Evolutionary conservation across 2,113 vertebrate species (phyloP).

Genomic region (Pelecanus crispus): DNA sequence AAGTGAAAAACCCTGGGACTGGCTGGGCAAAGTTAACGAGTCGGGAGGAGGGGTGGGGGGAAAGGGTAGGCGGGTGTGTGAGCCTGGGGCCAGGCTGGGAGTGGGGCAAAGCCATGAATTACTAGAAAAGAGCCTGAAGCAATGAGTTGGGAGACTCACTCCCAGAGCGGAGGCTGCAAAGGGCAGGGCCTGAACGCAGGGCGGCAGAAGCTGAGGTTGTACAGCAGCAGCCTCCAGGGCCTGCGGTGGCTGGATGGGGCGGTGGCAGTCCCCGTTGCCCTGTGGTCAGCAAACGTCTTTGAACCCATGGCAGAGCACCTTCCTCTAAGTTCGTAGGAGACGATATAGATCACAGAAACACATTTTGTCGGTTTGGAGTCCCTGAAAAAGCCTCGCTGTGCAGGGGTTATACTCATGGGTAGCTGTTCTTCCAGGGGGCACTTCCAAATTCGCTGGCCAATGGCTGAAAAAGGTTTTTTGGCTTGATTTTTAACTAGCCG

Average conservation of each 20-base stretch:
- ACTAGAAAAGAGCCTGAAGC: background rate
- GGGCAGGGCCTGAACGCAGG: background rate
- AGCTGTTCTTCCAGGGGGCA: background rate
- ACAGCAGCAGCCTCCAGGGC: background rate
- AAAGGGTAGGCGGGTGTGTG: background rate
- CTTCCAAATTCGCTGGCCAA: too few species aligned
- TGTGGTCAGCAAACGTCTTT: background rate
- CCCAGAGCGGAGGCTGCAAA: background rate
- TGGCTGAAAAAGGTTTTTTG: background rate
- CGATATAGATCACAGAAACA: fast-evolving
- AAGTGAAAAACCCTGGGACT: background rate
- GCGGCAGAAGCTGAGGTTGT: background rate
- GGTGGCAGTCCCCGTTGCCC: background rate
- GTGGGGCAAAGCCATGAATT: background rate
- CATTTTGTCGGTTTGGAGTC: fast-evolving
- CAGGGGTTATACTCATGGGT: fast-evolving
- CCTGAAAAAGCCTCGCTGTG: background rate
- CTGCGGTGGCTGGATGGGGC: too few species aligned
- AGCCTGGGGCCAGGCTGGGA: background rate
- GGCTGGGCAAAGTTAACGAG: background rate
- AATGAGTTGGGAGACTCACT: background rate
- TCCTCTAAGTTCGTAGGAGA: background rate
- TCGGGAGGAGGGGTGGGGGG: background rate
- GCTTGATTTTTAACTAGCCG: background rate
- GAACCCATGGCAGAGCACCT: fast-evolving